Conservation (phyloP, 2,888 invertebrate genomes). For the Oasisia sp. region DNA sequence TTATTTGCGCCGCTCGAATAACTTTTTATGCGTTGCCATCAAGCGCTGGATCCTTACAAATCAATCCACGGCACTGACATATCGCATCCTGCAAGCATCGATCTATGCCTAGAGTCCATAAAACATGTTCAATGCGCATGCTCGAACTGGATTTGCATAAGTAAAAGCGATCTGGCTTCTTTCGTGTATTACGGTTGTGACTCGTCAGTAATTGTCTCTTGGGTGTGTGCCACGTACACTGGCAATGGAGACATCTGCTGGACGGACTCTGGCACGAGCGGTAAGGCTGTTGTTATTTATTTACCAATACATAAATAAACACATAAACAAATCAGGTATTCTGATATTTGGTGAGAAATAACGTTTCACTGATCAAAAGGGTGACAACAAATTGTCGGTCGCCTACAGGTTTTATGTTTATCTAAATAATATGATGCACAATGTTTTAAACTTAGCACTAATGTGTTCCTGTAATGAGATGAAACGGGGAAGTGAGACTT, state of each 20-base stretch:
- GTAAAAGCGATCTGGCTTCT: background rate
- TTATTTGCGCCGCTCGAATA: background rate
- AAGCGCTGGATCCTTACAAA: background rate
- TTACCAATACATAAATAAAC: background rate
- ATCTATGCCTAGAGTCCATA: background rate
- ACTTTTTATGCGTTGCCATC: background rate
- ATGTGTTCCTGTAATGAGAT: too few species aligned
- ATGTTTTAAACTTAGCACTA: background rate
- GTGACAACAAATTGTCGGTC: background rate
- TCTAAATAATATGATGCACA: background rate
- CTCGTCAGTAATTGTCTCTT: background rate
- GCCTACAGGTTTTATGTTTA: background rate
- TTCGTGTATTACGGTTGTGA: background rate
- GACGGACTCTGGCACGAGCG: background rate
- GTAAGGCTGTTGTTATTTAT: background rate
- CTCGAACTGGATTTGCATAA: background rate
- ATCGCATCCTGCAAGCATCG: background rate
- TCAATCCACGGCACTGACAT: background rate
- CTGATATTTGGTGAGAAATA: background rate
- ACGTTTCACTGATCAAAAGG: background rate
- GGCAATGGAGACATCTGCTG: background rate
- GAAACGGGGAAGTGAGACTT: too few species aligned
- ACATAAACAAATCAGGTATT: background rate
- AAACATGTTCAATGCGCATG: background rate
- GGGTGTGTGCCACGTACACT: background rate